phyloP scores from a whole-genome alignment of 2,888 invertebrate species.

The Alloplasta piceator region DNA sequence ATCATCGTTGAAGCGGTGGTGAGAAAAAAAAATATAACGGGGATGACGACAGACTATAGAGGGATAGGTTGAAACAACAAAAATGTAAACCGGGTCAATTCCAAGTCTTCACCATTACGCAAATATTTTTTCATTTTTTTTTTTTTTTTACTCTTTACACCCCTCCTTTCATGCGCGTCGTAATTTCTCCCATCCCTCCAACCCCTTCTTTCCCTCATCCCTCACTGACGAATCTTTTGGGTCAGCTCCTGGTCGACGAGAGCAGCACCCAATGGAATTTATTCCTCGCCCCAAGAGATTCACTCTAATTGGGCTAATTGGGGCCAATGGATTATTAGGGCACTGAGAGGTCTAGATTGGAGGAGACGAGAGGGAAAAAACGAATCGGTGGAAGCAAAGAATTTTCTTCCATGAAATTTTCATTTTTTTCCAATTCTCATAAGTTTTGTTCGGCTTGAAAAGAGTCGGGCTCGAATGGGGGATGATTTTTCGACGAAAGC shows the following conservation, averaged over 20 bases:
- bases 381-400: conserved; percentile 12
- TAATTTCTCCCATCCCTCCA: conserved; percentile 20
- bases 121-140: conserved; percentile 43
- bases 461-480: not conserved
- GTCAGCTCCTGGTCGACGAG: conserved; percentile 51
- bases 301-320: conserved; percentile 61
- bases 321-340: conserved; percentile 59
- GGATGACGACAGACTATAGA: not conserved
- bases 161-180: conserved; percentile 15
- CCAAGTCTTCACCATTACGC: conserved; percentile 22
- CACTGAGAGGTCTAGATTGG: conserved; percentile 25
- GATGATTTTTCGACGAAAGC: not conserved
- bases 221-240: conserved; percentile 49
- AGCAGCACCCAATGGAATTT: conserved; percentile 43
- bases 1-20: not conserved
- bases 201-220: not conserved
- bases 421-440: conserved; percentile 25
- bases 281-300: conserved; percentile 54
- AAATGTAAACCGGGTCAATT: conserved; percentile 56
- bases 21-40: not conserved
- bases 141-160: not conserved
- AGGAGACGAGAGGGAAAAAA: conserved; percentile 4
- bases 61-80: conserved; percentile 7
- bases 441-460: not conserved
- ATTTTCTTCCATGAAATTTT: conserved; percentile 23